Evolutionary conservation across 92 coral and sea anemone genomes (phyloP).

Genomic region (Virgularia gustaviana): DNA sequence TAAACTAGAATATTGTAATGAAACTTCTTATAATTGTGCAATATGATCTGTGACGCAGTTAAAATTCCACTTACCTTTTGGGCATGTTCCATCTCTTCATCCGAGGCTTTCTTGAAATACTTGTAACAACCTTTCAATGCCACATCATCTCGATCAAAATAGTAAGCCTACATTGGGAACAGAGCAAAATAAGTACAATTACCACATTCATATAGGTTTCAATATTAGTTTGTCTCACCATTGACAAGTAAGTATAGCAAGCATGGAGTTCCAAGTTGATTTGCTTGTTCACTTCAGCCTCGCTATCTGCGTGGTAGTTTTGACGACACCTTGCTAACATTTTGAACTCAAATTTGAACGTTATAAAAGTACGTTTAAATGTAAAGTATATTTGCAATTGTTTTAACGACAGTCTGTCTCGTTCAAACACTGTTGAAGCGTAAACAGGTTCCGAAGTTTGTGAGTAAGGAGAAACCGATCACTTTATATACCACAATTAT

Average conservation of each 20-base stretch:
- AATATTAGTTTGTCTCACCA: conserved; percentile 46
- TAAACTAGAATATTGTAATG: conserved; percentile 47
- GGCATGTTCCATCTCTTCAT: conserved; percentile 94
- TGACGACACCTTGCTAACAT: conserved; percentile 64
- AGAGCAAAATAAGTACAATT: conserved; percentile 10
- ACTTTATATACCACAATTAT: no score
- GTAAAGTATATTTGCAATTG: neutral
- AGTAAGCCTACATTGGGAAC: conserved; percentile 61
- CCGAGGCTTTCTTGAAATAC: conserved; percentile 72
- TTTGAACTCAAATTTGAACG: conserved; percentile 54
- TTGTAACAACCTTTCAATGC: conserved; percentile 82
- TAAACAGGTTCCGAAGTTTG: conserved; percentile 64
- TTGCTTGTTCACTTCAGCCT: conserved; percentile 96
- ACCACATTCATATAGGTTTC: neutral
- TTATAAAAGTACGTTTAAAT: neutral
- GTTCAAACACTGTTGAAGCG: conserved; percentile 99
- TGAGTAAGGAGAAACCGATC: no score
- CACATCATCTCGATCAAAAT: conserved; percentile 97
- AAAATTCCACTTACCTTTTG: conserved; percentile 53
- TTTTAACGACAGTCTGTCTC: conserved; percentile 47
- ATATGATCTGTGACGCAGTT: neutral
- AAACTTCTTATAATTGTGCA: neutral
- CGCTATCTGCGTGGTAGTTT: conserved; percentile 87
- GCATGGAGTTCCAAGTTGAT: conserved; percentile 97
- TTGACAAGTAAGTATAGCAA: conserved; percentile 80